A percentile compares a stretch with the other conserved stretches of the same genome.
These are phyloP conservation scores for Calidris pugnax DNA, from an alignment of 2,113 vertebrate genomes.

Conservation along the genomic window DNA sequence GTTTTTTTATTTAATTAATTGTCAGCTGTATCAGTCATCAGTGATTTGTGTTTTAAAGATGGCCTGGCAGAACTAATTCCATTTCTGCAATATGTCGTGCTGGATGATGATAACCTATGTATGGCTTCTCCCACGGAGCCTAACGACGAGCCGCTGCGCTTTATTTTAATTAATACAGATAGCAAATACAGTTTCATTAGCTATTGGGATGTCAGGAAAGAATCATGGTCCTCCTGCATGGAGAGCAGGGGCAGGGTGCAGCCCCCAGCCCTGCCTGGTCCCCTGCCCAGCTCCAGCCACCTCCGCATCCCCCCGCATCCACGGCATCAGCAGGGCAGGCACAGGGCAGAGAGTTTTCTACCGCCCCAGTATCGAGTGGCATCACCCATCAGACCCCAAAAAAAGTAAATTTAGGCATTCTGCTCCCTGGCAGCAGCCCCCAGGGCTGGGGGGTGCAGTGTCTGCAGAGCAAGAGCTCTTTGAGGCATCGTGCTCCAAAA, in stretches of 20 bases:
- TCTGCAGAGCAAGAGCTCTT: not conserved
- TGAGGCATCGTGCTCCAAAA: fast-evolving
- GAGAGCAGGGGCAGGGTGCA: not conserved
- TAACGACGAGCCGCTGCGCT: not conserved
- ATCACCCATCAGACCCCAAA: not conserved
- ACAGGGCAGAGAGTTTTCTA: not conserved
- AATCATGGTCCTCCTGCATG: not conserved
- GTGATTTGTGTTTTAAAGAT: constrained; percentile 29
- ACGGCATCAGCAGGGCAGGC: not conserved
- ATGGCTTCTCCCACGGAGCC: constrained; percentile 7
- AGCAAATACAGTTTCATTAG: constrained; percentile 51
- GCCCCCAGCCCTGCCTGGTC: not conserved
- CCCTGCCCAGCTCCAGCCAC: not conserved
- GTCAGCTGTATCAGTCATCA: constrained; percentile 1
- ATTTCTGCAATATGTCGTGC: not conserved
- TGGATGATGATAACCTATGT: constrained; percentile 22
- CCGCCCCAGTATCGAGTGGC: fast-evolving
- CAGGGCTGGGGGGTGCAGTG: not conserved
- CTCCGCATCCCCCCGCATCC: fast-evolving
- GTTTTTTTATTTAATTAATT: not conserved
- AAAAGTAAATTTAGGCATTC: fast-evolving
- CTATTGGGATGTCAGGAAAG: not conserved
- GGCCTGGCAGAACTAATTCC: constrained; percentile 46
- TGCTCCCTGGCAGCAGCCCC: not conserved
- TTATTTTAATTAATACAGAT: constrained; percentile 65